Evolutionary conservation across 2,888 invertebrate species (phyloP).

Genomic region (Ophion costatus): DNA sequence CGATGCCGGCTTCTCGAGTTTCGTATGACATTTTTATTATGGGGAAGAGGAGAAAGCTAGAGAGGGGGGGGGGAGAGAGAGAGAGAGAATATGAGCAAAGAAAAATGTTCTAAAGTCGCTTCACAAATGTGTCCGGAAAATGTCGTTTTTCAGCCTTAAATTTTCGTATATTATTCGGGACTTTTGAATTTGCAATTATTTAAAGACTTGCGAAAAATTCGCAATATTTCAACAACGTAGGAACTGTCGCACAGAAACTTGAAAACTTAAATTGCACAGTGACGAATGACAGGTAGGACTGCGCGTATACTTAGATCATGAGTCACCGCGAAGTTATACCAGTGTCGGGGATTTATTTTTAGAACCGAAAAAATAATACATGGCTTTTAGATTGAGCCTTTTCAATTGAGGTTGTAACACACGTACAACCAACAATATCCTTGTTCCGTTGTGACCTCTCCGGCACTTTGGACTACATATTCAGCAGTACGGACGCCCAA

Average conservation of each 20-base stretch:
- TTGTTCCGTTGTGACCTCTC: constrained; percentile 20
- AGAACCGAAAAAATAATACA: constrained; percentile 58
- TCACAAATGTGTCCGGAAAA: neutral
- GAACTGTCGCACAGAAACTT: neutral
- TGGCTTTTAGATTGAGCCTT: constrained; percentile 68
- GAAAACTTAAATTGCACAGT: neutral
- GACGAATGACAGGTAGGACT: neutral
- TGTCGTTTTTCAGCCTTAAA: neutral
- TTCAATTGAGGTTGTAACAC: constrained; percentile 62
- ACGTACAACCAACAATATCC: constrained; percentile 33
- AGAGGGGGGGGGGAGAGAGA: neutral
- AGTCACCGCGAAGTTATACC: constrained; percentile 21
- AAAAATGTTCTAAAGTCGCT: no score
- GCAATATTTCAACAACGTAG: neutral
- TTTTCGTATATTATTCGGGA: neutral
- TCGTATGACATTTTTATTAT: constrained; percentile 2
- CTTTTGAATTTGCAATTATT: neutral
- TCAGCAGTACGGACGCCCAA: neutral
- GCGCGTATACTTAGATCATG: neutral
- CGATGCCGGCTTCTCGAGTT: neutral
- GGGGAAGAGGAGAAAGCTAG: neutral
- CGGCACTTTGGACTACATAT: constrained; percentile 29
- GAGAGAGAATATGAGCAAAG: neutral
- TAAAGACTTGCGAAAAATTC: neutral
- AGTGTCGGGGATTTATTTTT: constrained; percentile 60